A percentile compares a stretch with the other conserved stretches of the same genome.
Conservation (phyloP, 2,888 invertebrate genomes). For the Strigamia maritima region DNA sequence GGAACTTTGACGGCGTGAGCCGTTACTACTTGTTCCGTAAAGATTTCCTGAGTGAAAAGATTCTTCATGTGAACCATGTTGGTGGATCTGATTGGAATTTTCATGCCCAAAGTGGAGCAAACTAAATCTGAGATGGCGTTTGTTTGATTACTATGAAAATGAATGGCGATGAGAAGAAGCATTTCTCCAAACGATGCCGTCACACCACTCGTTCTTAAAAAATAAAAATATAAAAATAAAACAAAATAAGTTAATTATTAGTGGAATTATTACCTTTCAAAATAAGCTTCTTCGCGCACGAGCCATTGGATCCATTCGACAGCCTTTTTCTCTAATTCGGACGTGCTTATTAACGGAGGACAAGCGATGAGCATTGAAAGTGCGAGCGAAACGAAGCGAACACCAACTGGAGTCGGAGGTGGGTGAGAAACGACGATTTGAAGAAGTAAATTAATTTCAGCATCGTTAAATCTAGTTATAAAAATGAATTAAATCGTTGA, state of each 20-base stretch:
- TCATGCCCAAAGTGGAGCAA: slow-evolving; percentile 91
- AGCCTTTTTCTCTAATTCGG: slow-evolving; percentile 77
- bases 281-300: slow-evolving; percentile 83
- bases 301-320: slow-evolving; percentile 92
- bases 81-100: slow-evolving; percentile 80
- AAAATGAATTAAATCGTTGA: too few species aligned
- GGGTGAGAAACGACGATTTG: slow-evolving; percentile 83
- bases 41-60: slow-evolving; percentile 93
- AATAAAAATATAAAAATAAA: too few species aligned
- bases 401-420: slow-evolving; percentile 84
- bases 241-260: background rate
- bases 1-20: slow-evolving; percentile 94
- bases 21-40: slow-evolving; percentile 94
- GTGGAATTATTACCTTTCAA: slow-evolving; percentile 62
- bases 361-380: slow-evolving; percentile 93
- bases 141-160: slow-evolving; percentile 92
- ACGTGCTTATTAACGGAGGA: slow-evolving; percentile 73
- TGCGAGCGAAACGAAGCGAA: slow-evolving; percentile 85
- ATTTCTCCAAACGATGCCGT: slow-evolving; percentile 84
- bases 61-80: slow-evolving; percentile 84
- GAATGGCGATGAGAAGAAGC: slow-evolving; percentile 91
- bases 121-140: slow-evolving; percentile 90
- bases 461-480: slow-evolving; percentile 71
- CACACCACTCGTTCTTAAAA: slow-evolving; percentile 69
- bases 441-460: slow-evolving; percentile 79